A percentile compares a stretch with the other conserved stretches of the same genome.
phyloP scores from a whole-genome alignment of 23 tunicate species.

The Aplidium turbinatum region DNA sequence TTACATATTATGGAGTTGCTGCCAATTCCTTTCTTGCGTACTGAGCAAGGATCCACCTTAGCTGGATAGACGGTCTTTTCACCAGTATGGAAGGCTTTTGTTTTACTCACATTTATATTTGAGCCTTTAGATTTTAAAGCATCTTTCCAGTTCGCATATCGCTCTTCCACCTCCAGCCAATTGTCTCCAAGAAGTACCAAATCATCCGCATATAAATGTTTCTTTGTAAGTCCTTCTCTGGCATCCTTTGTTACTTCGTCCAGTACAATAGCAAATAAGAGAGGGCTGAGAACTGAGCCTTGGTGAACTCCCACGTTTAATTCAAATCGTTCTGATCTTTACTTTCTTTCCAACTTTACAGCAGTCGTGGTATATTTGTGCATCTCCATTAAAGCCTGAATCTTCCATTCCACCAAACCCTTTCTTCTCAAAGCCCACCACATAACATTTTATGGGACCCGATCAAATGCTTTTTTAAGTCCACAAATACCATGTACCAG shows the following conservation, averaged over 20 bases:
- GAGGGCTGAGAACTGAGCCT: slow-evolving; percentile 6
- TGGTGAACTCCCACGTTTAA: slow-evolving; percentile 6
- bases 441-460: background rate
- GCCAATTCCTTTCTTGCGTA: no score
- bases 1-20: background rate
- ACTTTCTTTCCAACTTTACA: background rate
- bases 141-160: background rate
- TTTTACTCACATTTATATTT: slow-evolving; percentile 3
- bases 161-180: background rate
- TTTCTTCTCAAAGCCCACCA: slow-evolving; percentile 14
- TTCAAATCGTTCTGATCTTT: background rate
- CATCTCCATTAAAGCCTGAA: background rate
- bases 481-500: slow-evolving; percentile 1
- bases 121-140: background rate
- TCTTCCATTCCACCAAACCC: slow-evolving; percentile 1
- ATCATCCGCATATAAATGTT: background rate
- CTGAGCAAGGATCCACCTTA: no score
- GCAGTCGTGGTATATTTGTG: background rate
- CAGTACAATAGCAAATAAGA: slow-evolving; percentile 5
- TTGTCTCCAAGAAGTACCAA: slow-evolving; percentile 1
- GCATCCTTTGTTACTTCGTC: background rate
- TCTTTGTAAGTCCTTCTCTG: slow-evolving; percentile 1
- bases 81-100: background rate
- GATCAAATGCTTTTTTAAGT: slow-evolving; percentile 5
- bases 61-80: background rate